phyloP scores from a whole-genome alignment of 2,113 vertebrate species.

The Ceyx cyanopectus region DNA sequence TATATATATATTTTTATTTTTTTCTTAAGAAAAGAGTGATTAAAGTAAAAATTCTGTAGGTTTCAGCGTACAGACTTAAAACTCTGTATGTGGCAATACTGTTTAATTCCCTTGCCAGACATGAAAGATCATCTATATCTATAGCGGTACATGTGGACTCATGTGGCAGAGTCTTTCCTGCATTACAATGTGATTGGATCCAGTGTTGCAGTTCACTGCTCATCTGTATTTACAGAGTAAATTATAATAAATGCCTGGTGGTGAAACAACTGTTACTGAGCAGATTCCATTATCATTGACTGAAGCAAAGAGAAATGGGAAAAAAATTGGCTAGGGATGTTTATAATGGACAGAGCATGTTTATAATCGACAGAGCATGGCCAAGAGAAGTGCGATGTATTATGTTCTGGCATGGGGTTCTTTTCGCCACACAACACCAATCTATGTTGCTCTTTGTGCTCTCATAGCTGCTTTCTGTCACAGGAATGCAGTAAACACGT shows the following conservation, averaged over 20 bases:
- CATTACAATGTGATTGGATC: neutral
- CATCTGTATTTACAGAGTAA: neutral
- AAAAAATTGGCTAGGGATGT: neutral
- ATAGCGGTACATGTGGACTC: neutral
- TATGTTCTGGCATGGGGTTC: neutral
- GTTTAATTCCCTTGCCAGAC: neutral
- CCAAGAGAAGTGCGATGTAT: neutral
- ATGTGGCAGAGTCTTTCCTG: neutral
- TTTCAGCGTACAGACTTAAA: neutral
- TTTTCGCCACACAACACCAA: neutral
- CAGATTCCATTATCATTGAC: slow-evolving; percentile 2
- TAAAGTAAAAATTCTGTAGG: neutral
- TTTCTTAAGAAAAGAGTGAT: neutral
- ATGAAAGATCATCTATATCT: neutral
- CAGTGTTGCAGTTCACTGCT: neutral
- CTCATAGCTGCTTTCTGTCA: neutral
- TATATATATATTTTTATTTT: too few relatives aligned
- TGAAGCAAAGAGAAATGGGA: neutral
- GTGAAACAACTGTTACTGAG: neutral
- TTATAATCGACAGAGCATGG: rapidly evolving
- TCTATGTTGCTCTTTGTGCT: neutral
- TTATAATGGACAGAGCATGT: neutral
- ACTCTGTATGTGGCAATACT: neutral
- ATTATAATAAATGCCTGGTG: slow-evolving; percentile 19
- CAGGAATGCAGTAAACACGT: neutral